Percentiles rank a stretch among this genome's conserved stretches.
These are phyloP conservation scores for Lasioglossum vierecki DNA, from an alignment of 2,888 invertebrate genomes.

Conservation along the genomic window DNA sequence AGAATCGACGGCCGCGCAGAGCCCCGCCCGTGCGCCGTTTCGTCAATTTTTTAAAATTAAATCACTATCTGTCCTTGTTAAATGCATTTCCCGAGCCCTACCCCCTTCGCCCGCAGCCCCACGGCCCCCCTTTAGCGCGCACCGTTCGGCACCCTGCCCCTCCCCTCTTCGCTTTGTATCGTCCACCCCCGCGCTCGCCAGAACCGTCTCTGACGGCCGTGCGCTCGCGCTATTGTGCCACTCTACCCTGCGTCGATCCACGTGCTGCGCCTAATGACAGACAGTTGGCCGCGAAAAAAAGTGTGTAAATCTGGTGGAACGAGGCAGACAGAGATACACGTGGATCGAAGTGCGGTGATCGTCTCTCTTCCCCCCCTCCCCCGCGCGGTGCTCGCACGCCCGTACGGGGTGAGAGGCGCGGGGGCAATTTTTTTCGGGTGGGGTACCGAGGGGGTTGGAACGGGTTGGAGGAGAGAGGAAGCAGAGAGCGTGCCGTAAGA, in stretches of 20 bases:
- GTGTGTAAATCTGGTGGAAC: slow-evolving; percentile 79
- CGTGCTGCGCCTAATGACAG: slow-evolving; percentile 83
- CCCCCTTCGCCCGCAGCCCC: neutral
- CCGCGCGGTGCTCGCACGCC: neutral
- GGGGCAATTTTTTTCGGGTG: slow-evolving; percentile 2
- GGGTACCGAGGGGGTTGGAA: neutral
- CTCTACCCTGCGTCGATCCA: slow-evolving; percentile 64
- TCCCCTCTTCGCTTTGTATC: slow-evolving; percentile 18
- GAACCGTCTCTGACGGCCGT: slow-evolving; percentile 29
- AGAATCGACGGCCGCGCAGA: slow-evolving; percentile 29
- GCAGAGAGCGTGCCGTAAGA: slow-evolving; percentile 39
- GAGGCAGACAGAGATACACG: slow-evolving; percentile 56
- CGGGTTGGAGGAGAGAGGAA: slow-evolving; percentile 19
- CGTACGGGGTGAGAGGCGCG: neutral
- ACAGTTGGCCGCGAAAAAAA: slow-evolving; percentile 81
- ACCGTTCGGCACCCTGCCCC: slow-evolving; percentile 32
- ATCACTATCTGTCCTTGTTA: slow-evolving; percentile 84
- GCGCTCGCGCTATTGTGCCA: slow-evolving; percentile 56
- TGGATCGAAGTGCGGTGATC: slow-evolving; percentile 53
- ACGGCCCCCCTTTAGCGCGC: slow-evolving; percentile 9
- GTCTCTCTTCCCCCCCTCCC: neutral
- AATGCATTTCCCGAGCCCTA: slow-evolving; percentile 80
- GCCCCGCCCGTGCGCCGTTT: slow-evolving; percentile 76
- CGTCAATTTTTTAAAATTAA: slow-evolving; percentile 84
- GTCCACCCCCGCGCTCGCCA: slow-evolving; percentile 19